phyloP scores from a whole-genome alignment of 2,797 vertebrate species.

The Argyrosomus regius region DNA sequence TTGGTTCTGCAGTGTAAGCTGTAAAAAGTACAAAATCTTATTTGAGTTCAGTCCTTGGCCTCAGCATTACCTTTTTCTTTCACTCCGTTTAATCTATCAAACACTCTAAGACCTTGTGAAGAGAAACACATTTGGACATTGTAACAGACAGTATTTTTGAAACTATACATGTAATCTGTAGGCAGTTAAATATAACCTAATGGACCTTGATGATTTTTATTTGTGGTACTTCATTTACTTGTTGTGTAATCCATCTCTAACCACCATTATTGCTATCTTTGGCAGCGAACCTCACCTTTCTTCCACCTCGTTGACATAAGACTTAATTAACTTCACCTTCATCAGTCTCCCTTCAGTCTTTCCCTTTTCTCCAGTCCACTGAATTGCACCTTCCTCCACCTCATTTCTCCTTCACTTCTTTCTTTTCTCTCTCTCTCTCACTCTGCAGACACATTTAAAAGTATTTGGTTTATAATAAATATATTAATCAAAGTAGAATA shows the following conservation, averaged over 20 bases:
- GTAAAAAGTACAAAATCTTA: background rate
- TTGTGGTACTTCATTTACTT: constrained; percentile 26
- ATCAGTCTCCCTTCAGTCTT: constrained; percentile 43
- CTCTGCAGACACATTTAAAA: constrained; percentile 28
- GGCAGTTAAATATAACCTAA: background rate
- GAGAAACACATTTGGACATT: background rate
- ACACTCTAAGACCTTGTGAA: background rate
- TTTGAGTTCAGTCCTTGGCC: background rate
- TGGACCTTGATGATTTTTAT: background rate
- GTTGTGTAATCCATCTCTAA: constrained; percentile 39
- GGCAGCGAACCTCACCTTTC: constrained; percentile 20
- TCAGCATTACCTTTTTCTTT: background rate
- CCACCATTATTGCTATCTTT: constrained; percentile 30
- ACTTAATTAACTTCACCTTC: constrained; percentile 69
- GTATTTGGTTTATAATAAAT: constrained; percentile 56
- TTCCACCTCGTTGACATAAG: constrained; percentile 44
- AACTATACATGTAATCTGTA: background rate
- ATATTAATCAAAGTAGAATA: constrained; percentile 63
- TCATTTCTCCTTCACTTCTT: constrained; percentile 2
- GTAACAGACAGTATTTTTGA: no score
- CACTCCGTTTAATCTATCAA: background rate
- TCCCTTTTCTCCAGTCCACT: constrained; percentile 22
- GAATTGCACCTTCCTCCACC: constrained; percentile 29
- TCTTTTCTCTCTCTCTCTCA: background rate
- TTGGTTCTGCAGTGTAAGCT: background rate